Conservation (phyloP, 2,113 vertebrate genomes). For the Hemicordylus capensis region DNA sequence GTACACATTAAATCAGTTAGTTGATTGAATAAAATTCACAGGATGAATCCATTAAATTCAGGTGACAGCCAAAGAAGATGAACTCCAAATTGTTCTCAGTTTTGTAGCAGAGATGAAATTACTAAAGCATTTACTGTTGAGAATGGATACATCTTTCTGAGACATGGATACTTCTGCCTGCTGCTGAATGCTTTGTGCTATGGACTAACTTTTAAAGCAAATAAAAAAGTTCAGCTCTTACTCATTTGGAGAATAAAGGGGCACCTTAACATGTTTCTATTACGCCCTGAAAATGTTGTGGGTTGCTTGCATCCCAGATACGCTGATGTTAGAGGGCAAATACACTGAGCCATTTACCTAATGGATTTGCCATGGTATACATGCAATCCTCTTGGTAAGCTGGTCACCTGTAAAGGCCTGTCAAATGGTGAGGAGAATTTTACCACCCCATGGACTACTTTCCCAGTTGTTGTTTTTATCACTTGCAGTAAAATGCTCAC, state of each 20-base stretch:
- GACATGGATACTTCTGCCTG: accelerated
- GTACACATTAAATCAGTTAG: no score
- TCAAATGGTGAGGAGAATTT: neutral
- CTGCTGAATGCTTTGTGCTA: accelerated
- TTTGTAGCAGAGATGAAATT: accelerated
- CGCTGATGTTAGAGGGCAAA: neutral
- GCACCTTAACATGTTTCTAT: neutral
- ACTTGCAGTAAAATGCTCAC: neutral
- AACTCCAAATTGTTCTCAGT: neutral
- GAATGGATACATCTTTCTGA: neutral
- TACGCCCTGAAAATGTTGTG: neutral
- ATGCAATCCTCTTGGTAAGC: neutral
- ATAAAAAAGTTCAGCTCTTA: neutral
- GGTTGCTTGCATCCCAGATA: neutral
- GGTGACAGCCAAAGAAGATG: neutral
- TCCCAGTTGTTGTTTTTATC: neutral
- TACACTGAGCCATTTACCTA: neutral
- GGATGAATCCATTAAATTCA: neutral
- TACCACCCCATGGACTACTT: neutral
- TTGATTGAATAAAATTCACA: neutral
- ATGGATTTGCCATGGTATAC: no score
- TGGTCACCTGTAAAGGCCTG: neutral
- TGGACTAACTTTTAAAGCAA: neutral
- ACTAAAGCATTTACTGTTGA: accelerated
- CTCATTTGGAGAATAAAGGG: neutral